Evolutionary conservation across 2,797 vertebrate genomes (phyloP).

Genomic region (Periophthalmus magnuspinnatus): DNA sequence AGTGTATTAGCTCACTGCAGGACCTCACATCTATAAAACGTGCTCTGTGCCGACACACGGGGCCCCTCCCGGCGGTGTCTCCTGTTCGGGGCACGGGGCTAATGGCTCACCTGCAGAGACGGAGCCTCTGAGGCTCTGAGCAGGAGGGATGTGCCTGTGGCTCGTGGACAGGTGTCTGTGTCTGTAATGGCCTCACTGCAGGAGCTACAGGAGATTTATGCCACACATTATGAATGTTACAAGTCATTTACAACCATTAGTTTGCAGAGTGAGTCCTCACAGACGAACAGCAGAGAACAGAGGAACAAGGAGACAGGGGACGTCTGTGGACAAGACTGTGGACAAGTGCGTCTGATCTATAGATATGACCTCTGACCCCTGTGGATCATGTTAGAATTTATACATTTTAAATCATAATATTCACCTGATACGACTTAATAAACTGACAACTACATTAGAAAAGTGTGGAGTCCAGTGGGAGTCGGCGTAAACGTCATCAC

Average conservation of each 20-base stretch:
- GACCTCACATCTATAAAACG: not conserved
- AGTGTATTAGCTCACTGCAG: not conserved
- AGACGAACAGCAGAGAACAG: not conserved
- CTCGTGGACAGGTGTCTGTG: not conserved
- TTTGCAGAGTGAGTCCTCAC: not conserved
- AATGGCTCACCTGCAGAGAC: not conserved
- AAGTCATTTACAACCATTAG: slow-evolving; percentile 4
- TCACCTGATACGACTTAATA: too few relatives aligned
- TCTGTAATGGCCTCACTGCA: not conserved
- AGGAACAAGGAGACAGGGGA: not conserved
- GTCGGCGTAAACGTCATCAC: too few relatives aligned
- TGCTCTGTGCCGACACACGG: not conserved
- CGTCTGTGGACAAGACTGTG: not conserved
- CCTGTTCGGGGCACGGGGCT: not conserved
- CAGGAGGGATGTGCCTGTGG: not conserved
- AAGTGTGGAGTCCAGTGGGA: too few relatives aligned
- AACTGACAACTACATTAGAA: too few relatives aligned
- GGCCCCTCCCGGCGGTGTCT: not conserved
- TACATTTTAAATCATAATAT: too few relatives aligned
- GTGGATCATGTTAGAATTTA: too few relatives aligned
- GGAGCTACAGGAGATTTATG: slow-evolving; percentile 2
- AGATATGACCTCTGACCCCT: too few relatives aligned
- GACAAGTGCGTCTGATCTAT: too few relatives aligned
- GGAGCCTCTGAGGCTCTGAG: not conserved
- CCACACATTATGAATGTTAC: not conserved